These are phyloP conservation scores for Thunnus thynnus DNA, from an alignment of 2,113 vertebrate genomes.

Conservation along the genomic window DNA sequence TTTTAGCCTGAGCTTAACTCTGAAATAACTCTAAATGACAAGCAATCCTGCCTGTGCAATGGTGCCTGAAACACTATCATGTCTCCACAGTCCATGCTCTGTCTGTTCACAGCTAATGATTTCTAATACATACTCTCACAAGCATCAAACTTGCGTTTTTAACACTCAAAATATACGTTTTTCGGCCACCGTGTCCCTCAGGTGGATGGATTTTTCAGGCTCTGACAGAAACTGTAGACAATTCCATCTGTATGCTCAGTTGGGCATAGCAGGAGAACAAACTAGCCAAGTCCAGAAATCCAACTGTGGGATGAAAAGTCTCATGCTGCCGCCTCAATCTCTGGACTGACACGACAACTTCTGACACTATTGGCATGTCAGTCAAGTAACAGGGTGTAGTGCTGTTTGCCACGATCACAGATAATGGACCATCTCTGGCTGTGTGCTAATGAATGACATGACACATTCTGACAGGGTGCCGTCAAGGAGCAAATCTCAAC, in stretches of 20 bases:
- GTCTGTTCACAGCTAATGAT: no score
- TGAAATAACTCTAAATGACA: background rate
- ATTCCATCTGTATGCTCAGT: conserved; percentile 17
- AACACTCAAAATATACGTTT: no score
- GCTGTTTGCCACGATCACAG: background rate
- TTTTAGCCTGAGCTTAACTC: background rate
- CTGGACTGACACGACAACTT: background rate
- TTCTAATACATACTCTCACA: no score
- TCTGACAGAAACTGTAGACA: conserved; percentile 1
- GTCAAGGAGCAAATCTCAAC: no score
- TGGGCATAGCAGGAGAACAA: background rate
- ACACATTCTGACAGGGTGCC: no score
- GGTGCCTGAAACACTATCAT: no score
- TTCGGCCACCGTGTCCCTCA: no score
- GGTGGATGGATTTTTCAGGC: no score
- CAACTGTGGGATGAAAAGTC: background rate
- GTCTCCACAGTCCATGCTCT: no score
- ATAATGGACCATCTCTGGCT: conserved; percentile 13
- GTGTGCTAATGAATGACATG: background rate
- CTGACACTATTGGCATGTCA: conserved; percentile 19
- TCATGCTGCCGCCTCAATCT: background rate
- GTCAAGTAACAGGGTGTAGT: conserved; percentile 3
- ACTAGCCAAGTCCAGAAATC: no score
- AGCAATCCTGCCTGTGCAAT: background rate
- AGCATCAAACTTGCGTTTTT: no score